Evolutionary conservation across 2,113 vertebrate genomes (phyloP).

Genomic region (Centropus unirufus): DNA sequence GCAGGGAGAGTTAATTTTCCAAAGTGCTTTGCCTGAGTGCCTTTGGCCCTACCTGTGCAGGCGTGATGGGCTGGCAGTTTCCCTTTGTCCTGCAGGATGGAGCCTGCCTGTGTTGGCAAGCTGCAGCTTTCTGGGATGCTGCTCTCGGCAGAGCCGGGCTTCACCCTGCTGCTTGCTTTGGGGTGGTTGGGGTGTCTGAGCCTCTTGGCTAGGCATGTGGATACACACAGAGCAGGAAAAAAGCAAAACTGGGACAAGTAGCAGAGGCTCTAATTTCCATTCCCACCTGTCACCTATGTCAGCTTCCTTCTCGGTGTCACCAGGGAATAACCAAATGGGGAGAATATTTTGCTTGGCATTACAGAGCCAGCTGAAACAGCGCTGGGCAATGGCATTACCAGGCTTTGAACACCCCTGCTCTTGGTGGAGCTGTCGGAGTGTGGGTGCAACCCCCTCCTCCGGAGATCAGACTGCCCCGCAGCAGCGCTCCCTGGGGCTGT

Average conservation of each 20-base stretch:
- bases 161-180: not conserved
- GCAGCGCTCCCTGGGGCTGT: not conserved
- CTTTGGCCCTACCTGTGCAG: not conserved
- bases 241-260: not conserved
- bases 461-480: rapidly evolving
- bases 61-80: not conserved
- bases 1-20: not conserved
- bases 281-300: not conserved
- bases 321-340: not conserved
- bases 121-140: not conserved
- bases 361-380: not conserved
- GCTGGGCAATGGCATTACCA: not conserved
- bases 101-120: rapidly evolving
- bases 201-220: not conserved
- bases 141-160: not conserved
- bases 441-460: not conserved
- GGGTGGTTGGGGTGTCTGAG: not conserved
- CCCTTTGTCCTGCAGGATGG: not conserved
- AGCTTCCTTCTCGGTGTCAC: not conserved
- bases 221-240: not conserved
- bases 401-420: not conserved
- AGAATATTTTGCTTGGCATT: not conserved
- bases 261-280: not conserved
- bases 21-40: not conserved
- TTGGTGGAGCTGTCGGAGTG: rapidly evolving